Base-by-base conservation (phyloP, 2,797 vertebrate genomes). In the Cyclura pinguis region DNA sequence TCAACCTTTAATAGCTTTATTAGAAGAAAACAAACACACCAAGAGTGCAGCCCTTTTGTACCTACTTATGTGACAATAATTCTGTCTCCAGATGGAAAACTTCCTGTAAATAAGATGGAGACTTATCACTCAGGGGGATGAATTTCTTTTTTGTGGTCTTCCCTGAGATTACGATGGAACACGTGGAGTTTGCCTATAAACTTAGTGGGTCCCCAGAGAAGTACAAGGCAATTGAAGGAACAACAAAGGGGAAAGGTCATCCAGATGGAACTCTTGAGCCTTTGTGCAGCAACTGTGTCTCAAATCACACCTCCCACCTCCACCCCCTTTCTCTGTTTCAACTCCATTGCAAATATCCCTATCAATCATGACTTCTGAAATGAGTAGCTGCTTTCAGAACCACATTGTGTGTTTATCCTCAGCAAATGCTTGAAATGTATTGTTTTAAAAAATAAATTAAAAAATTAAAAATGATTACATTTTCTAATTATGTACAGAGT, bases 61-160 rank as follows among this genome's bases (percentile, higher is more conserved):
- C 22, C 67, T 84, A 78, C 50, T 38, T 78, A 47, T 50, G 52
- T 67, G 80, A 83, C 62, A 92, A 73, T 89, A 87, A 92, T 89
- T 89, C 64, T 84, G 59, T 80, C 91, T 86, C 88, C 84, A 92
- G 88, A 81, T 92, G 84, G 88, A 83, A 88, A 88, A 92, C 76
- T 86, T 89, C 91, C 91, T 92, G 42, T 83, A 89, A 89, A 83
- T 89, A 89, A 91, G 76, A 73, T 81, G 86, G 89, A 86, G 80
- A 69, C 24, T 72, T 83, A 78, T 89, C 81, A 84, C 86, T 76
- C 73, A 77, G 59, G 32, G 85, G 81, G 85, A 92, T 74, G 64
- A n/a, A 72, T 78, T 80, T 87, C 80, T 87, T 72, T 69, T 88
- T 89, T 69, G 74, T 89, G 64, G 74, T 84, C 72, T n/a, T 89